Base-by-base conservation (phyloP, 1,140 invertebrate genomes). In the Harpegnathos saltator region DNA sequence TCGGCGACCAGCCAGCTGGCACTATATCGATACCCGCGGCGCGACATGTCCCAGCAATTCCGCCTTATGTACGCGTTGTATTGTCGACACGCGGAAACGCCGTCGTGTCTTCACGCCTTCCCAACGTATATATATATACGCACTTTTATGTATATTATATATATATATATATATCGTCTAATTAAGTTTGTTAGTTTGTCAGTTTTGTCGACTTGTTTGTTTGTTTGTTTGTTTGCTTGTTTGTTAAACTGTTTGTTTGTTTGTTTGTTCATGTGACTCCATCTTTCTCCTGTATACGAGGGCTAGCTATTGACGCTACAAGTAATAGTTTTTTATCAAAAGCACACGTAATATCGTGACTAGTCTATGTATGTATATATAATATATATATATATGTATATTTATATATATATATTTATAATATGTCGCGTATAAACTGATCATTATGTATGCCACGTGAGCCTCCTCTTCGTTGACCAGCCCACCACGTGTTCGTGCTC, bases 281-380 rank as follows among this genome's bases (percentile, higher is more conserved):
- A 72, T 54, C 81, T 65, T 72, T 52, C 48, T 85, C 71, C 65
- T 84, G 85, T 89, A 90, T 90, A 89, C 82, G 85, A 88, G 85
- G 85, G 83, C 85, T 88, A 88, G 86, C 87, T 93, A 89, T 44
- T 44, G 38, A 90, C 80, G 82, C 91, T 92, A 91, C 86, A 91
- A 86, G 84, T 92, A 92, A 93, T 91, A 93, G 86, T 91, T 84
- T 92, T 89, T 93, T 92, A 93, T 93, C 91, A 92, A 93, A 93
- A 93, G 92, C 91, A 92, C 91, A 92, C 92, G 91, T 92, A 80
- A 92, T 93, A 92, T 86, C 83, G 83, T 91, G 87, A 87, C 89
- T 91, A 91, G 75, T 91, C 89, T 91, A 92, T 80, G 66, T 91
- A 85, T 91, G 83, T 90, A 87, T 91, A 90, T 90, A 89, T 91